Evolutionary conservation across 2,888 invertebrate species (phyloP).

Genomic region (Tipula unca): DNA sequence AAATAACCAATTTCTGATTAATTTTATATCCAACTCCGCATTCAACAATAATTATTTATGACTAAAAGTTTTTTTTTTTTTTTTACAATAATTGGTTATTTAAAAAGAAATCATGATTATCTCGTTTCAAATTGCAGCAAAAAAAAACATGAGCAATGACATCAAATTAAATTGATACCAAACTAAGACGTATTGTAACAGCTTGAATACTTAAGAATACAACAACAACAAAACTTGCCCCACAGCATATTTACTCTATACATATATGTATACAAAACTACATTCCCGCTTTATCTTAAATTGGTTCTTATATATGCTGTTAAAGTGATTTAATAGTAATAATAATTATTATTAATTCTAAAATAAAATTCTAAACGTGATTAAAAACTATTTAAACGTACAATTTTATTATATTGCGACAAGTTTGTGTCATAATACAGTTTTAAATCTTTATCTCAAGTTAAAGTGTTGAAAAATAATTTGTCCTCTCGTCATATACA

Average conservation of each 20-base stretch:
- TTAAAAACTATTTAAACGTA: background rate
- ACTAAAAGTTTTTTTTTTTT: too few species aligned
- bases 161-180: background rate
- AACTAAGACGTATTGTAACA: background rate
- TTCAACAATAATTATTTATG: background rate
- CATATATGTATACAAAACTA: background rate
- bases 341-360: background rate
- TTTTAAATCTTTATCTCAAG: background rate
- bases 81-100: background rate
- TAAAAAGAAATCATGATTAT: background rate
- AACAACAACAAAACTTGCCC: background rate
- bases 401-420: background rate
- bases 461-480: background rate
- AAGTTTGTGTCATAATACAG: background rate
- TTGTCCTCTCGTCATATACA: too few species aligned
- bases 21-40: background rate
- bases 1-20: background rate
- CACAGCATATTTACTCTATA: background rate
- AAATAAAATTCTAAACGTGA: background rate
- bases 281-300: background rate
- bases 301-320: background rate
- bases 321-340: background rate
- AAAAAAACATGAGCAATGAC: background rate
- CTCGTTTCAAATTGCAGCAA: background rate
- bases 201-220: background rate